Conservation (phyloP, 2,113 vertebrate genomes). For the Mesitornis unicolor region DNA sequence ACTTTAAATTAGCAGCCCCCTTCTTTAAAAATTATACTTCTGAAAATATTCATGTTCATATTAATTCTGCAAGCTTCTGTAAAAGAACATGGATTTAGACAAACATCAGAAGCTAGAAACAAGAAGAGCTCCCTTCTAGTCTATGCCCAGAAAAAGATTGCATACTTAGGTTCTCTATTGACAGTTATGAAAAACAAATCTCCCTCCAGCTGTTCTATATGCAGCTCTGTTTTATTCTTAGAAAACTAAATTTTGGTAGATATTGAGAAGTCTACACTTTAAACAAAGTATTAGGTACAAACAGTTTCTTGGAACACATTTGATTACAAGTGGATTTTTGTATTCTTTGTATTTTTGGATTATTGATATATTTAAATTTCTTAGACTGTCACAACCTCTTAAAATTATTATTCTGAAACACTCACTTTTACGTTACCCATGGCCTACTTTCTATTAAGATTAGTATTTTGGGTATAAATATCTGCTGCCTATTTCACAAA, state of each 20-base stretch:
- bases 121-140: neutral
- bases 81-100: neutral
- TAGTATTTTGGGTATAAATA: neutral
- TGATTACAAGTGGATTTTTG: neutral
- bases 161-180: neutral
- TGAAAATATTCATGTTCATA: neutral
- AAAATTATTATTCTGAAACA: neutral
- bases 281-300: neutral
- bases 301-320: neutral
- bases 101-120: neutral
- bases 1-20: neutral
- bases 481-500: neutral
- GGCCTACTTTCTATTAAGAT: conserved; percentile 25
- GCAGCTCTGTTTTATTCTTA: neutral
- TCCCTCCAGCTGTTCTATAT: neutral
- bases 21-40: neutral
- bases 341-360: too few species aligned
- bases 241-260: neutral
- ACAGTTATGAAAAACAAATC: neutral
- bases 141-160: neutral
- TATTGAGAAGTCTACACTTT: neutral
- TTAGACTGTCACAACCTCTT: neutral
- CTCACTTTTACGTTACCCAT: neutral
- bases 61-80: neutral
- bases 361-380: neutral